Evolutionary conservation across 2,888 invertebrate genomes (phyloP), one percentile per base, ranked within the genome.

Genomic region (Julus scanicus): DNA sequence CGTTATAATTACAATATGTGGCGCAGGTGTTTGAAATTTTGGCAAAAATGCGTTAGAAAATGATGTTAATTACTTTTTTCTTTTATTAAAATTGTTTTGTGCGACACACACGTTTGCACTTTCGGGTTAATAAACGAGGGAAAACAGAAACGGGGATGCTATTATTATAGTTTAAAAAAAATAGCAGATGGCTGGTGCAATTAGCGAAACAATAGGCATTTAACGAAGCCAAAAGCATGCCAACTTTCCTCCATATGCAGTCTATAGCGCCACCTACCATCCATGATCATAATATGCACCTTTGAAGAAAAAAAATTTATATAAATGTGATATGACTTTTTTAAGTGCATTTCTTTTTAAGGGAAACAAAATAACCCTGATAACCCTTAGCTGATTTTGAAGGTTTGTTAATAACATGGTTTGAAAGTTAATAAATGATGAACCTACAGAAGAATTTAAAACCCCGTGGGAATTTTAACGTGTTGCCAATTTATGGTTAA

Each of bases 31-130:
- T 80, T 37, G 80, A 80, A 80, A 80, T 37, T 80, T 80, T 80
- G 80, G 80, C 80, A 37, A 80, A 80, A 80, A 80, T 80, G 80
- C 80, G 80, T 80, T 80, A 80, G 80, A 80, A 80, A 80, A 80
- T 80, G 80, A 80, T 80, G 80, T 80, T 80, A 80, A 80, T 80
- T 80, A 80, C 80, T 80, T 80, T 80, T 80, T 80, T 80, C 80
- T 37, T 80, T 80, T 80, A 80, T 80, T 80, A 80, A 80, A 80
- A 80, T 80, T 80, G 80, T 80, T 80, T 80, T 13, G 80, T 15
- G 80, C 80, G 80, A 80, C 80, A 80, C 80, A 80, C 80, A 80
- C 80, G 80, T 80, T 80, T 80, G 80, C 80, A 80, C 80, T 80
- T 80, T 80, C 80, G 80, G 80, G 80, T 80, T 80, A 80, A 80